Evolutionary conservation across 2,888 invertebrate species (phyloP).

Genomic region (Hirudinaria manillensis): DNA sequence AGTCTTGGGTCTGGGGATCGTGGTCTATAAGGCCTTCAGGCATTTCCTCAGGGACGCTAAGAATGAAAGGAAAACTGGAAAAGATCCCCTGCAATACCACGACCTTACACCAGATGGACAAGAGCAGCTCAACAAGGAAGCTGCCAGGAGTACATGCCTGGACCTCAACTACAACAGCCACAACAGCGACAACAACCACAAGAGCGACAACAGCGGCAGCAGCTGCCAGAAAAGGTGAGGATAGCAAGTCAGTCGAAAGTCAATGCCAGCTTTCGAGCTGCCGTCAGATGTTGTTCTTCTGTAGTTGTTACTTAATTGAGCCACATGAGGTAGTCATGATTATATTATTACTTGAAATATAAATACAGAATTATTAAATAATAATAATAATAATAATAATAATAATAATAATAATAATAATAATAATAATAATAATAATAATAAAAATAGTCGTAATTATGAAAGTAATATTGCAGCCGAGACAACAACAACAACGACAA

Average conservation of each 20-base stretch:
- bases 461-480: not conserved
- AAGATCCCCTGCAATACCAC: not conserved
- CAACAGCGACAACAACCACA: not conserved
- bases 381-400: conserved; percentile 1
- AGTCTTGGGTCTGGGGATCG: not conserved
- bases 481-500: not conserved
- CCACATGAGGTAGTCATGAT: not conserved
- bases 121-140: not conserved
- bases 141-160: not conserved
- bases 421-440: not conserved
- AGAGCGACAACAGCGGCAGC: not conserved
- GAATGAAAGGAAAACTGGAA: not conserved
- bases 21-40: not conserved
- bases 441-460: not conserved
- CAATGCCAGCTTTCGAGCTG: no score
- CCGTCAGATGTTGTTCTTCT: no score
- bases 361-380: not conserved
- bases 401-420: conserved; percentile 1
- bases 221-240: not conserved
- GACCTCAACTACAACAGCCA: not conserved
- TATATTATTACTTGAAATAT: not conserved
- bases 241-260: no score
- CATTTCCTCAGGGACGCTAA: not conserved
- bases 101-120: not conserved
- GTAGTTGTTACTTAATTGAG: no score